These are phyloP conservation scores for Enteromius trimaculatus DNA, from an alignment of 2,797 vertebrate species.

Conservation along the genomic window DNA sequence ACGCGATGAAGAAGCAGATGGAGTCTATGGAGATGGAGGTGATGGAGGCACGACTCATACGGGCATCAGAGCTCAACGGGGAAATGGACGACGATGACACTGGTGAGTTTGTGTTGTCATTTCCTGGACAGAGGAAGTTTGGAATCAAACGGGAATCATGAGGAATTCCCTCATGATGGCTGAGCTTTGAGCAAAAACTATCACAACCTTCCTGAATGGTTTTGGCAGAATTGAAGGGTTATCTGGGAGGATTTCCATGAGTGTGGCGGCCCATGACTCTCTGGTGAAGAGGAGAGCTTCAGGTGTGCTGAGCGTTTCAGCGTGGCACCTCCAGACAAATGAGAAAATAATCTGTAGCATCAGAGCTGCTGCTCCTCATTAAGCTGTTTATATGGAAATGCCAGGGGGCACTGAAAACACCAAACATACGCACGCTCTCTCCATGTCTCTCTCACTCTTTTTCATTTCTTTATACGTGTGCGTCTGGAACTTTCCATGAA, in stretches of 20 bases:
- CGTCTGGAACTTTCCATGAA: slow-evolving; percentile 20
- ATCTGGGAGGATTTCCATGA: slow-evolving; percentile 36
- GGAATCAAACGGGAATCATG: not conserved
- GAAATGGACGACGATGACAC: slow-evolving; percentile 90
- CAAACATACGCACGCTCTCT: slow-evolving; percentile 9
- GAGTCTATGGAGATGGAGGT: slow-evolving; percentile 98
- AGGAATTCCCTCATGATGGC: slow-evolving; percentile 31
- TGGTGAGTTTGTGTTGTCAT: slow-evolving; percentile 72
- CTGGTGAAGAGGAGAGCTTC: slow-evolving; percentile 35
- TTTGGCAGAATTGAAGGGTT: slow-evolving; percentile 40
- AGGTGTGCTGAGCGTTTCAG: slow-evolving; percentile 50
- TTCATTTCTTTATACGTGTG: slow-evolving; percentile 5
- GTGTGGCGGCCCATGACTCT: not conserved
- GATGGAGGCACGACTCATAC: slow-evolving; percentile 95
- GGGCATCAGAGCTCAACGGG: slow-evolving; percentile 91
- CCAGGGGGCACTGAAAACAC: slow-evolving; percentile 40
- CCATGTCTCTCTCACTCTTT: slow-evolving; percentile 9
- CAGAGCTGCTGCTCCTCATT: slow-evolving; percentile 53
- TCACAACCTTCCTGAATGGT: slow-evolving; percentile 22
- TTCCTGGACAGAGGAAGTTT: slow-evolving; percentile 23
- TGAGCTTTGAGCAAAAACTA: slow-evolving; percentile 24
- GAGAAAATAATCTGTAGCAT: slow-evolving; percentile 65
- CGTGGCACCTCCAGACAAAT: slow-evolving; percentile 58
- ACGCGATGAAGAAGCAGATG: slow-evolving; percentile 91
- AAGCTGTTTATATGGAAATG: slow-evolving; percentile 61